Conservation (phyloP, 35 echinoderm and acorn worm genomes). For the Stichopus chloronotus region DNA sequence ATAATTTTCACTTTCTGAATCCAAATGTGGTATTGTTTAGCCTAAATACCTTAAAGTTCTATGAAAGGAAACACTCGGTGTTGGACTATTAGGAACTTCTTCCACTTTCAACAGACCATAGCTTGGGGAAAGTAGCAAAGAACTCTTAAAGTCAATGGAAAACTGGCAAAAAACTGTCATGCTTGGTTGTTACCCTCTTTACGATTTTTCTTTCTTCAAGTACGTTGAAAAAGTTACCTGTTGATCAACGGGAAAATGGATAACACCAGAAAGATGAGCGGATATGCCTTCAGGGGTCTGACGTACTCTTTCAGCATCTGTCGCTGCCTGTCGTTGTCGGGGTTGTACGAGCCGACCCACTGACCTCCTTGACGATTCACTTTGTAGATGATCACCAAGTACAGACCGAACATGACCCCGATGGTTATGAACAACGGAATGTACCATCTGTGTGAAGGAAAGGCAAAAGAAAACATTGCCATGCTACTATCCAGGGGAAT, state of each 20-base stretch:
- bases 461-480: not conserved
- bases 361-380: constrained; percentile 69
- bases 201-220: not conserved
- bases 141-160: no score
- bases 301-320: constrained; percentile 88
- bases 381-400: constrained; percentile 78
- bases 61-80: no score
- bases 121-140: no score
- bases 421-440: constrained; percentile 87
- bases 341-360: constrained; percentile 94
- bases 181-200: no score
- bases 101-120: no score
- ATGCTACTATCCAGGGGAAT: not conserved
- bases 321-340: constrained; percentile 80
- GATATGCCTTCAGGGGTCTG: constrained; percentile 87
- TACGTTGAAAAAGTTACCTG: constrained; percentile 63
- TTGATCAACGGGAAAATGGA: constrained; percentile 98
- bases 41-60: no score
- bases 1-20: no score
- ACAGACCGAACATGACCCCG: constrained; percentile 72
- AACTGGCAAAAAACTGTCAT: no score
- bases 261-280: constrained; percentile 87
- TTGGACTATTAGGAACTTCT: no score
- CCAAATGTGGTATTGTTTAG: no score
- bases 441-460: constrained; percentile 76